phyloP scores from a whole-genome alignment of 2,888 invertebrate genomes.

The Tromatobia lineatoria region DNA sequence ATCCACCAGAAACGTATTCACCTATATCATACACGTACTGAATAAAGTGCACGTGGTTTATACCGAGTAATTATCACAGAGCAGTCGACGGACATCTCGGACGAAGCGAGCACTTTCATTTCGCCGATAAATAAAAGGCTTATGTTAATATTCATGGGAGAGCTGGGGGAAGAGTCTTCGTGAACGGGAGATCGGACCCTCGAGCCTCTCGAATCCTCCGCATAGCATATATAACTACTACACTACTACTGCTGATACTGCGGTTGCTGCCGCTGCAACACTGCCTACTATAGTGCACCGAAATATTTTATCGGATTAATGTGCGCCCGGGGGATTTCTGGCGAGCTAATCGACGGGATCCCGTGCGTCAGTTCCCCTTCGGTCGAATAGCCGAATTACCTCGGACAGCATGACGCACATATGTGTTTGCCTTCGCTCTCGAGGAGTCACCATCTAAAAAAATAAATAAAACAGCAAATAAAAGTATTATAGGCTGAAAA shows the following conservation, averaged over 20 bases:
- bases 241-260: not conserved
- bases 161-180: slow-evolving; percentile 29
- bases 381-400: slow-evolving; percentile 70
- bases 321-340: slow-evolving; percentile 64
- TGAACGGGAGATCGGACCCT: slow-evolving; percentile 32
- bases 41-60: not conserved
- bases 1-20: slow-evolving; percentile 37
- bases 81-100: slow-evolving; percentile 61
- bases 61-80: slow-evolving; percentile 68
- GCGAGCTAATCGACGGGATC: slow-evolving; percentile 63
- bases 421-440: slow-evolving; percentile 14
- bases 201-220: slow-evolving; percentile 38
- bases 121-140: slow-evolving; percentile 76
- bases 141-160: slow-evolving; percentile 73
- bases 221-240: not conserved
- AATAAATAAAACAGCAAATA: not conserved
- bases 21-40: slow-evolving; percentile 35
- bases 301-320: slow-evolving; percentile 78
- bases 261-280: not conserved
- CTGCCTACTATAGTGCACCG: slow-evolving; percentile 60
- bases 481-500: not conserved
- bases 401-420: slow-evolving; percentile 72
- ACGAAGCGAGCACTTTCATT: slow-evolving; percentile 65
- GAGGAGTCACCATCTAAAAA: not conserved
- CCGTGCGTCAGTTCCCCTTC: slow-evolving; percentile 59